phyloP scores from a whole-genome alignment of 2,113 vertebrate species.

The Bolborhynchus lineola region DNA sequence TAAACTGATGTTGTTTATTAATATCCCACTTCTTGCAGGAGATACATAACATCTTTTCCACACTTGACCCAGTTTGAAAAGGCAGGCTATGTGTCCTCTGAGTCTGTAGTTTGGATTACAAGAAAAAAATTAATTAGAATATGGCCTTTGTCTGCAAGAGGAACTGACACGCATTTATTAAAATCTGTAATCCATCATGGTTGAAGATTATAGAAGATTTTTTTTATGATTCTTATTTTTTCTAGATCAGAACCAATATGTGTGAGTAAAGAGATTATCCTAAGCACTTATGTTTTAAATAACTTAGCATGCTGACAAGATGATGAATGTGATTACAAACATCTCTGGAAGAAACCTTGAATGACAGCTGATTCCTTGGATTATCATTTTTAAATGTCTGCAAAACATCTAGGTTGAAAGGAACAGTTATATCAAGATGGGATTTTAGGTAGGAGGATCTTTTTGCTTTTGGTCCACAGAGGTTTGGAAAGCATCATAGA shows the following conservation, averaged over 20 bases:
- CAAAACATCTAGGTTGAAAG: constrained; percentile 36
- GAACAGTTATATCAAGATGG: constrained; percentile 31
- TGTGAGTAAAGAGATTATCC: constrained; percentile 70
- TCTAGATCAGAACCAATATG: constrained; percentile 47
- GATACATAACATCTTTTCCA: constrained; percentile 40
- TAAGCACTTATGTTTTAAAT: constrained; percentile 68
- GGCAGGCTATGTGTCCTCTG: constrained; percentile 9
- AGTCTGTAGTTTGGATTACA: constrained; percentile 64
- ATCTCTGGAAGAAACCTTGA: constrained; percentile 42
- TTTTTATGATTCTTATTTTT: constrained; percentile 59
- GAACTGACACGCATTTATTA: constrained; percentile 67
- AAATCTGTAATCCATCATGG: constrained; percentile 60
- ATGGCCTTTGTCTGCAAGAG: constrained; percentile 60
- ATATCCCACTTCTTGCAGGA: background rate
- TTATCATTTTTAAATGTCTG: constrained; percentile 55
- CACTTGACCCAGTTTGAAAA: constrained; percentile 59
- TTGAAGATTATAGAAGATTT: constrained; percentile 66
- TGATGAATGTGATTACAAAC: constrained; percentile 56
- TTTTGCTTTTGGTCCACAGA: background rate
- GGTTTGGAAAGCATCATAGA: background rate
- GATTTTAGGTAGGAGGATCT: background rate
- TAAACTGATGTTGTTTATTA: constrained; percentile 10
- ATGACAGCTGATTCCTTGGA: constrained; percentile 46
- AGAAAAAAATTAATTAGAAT: constrained; percentile 69
- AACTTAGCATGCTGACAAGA: constrained; percentile 48